Percentiles rank a stretch among this genome's conserved stretches.
Conservation (phyloP, 2,113 vertebrate genomes). For the Mastomys coucha region DNA sequence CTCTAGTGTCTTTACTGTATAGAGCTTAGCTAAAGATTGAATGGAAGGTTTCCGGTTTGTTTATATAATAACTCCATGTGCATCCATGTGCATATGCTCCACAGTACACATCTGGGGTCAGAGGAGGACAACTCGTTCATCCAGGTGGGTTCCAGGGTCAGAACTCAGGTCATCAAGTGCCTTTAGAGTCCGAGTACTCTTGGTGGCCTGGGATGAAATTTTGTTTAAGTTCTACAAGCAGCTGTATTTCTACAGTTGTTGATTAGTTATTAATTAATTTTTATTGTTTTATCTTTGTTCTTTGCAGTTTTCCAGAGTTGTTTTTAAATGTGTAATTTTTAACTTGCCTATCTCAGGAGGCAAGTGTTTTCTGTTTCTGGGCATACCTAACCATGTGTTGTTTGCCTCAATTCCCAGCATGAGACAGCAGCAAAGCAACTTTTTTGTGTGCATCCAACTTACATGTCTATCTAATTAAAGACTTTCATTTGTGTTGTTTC, state of each 20-base stretch:
- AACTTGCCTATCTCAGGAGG: background rate
- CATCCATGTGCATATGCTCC: rapidly evolving
- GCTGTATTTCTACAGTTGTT: background rate
- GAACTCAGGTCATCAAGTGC: background rate
- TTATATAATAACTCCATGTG: background rate
- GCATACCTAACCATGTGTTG: background rate
- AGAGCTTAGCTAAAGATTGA: background rate
- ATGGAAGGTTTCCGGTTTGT: background rate
- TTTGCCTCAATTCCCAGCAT: background rate
- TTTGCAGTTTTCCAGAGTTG: slow-evolving; percentile 13
- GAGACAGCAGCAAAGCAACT: background rate
- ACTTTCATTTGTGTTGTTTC: background rate
- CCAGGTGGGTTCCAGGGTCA: no score
- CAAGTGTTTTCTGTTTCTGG: slow-evolving; percentile 29
- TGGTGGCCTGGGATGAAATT: background rate
- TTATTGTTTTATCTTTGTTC: background rate
- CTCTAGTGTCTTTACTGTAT: background rate
- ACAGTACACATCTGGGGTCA: no score
- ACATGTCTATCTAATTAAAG: background rate
- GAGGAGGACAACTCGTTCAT: background rate
- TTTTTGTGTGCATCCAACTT: background rate
- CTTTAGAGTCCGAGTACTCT: background rate
- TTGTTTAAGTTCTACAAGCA: slow-evolving; percentile 29
- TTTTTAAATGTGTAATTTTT: slow-evolving; percentile 32
- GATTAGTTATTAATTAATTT: slow-evolving; percentile 29